These are phyloP conservation scores for Callinectes sapidus DNA, from an alignment of 2,888 invertebrate species.

Conservation along the genomic window DNA sequence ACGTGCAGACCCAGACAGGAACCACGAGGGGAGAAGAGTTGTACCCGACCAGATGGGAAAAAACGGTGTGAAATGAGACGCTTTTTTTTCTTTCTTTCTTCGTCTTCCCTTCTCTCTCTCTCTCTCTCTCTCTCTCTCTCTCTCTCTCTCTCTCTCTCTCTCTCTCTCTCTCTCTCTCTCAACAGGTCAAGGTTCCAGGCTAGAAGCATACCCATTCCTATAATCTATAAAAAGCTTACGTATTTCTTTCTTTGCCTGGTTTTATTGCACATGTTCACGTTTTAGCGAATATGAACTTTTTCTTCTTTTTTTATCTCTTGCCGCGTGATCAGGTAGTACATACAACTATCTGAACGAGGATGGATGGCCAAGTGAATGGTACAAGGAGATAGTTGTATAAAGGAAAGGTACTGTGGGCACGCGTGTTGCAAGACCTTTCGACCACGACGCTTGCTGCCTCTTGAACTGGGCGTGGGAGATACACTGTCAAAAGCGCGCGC, in stretches of 20 bases:
- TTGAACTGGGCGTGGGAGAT: not conserved
- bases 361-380: not conserved
- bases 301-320: not conserved
- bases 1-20: not conserved
- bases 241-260: not conserved
- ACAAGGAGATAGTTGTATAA: not conserved
- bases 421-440: not conserved
- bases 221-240: not conserved
- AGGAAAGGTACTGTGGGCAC: not conserved
- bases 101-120: not conserved
- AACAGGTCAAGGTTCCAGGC: not conserved
- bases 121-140: conserved; percentile 31
- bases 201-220: not conserved
- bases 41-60: conserved; percentile 1
- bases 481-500: not conserved
- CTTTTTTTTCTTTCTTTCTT: not conserved
- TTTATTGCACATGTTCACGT: not conserved
- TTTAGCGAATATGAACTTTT: not conserved
- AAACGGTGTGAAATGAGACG: conserved; percentile 28
- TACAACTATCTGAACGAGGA: not conserved
- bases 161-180: conserved; percentile 18
- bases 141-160: conserved; percentile 18
- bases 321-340: no score
- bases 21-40: not conserved
- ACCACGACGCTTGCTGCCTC: not conserved